Base-by-base conservation (phyloP, 2,113 vertebrate genomes). In the Gymnarchus niloticus region DNA sequence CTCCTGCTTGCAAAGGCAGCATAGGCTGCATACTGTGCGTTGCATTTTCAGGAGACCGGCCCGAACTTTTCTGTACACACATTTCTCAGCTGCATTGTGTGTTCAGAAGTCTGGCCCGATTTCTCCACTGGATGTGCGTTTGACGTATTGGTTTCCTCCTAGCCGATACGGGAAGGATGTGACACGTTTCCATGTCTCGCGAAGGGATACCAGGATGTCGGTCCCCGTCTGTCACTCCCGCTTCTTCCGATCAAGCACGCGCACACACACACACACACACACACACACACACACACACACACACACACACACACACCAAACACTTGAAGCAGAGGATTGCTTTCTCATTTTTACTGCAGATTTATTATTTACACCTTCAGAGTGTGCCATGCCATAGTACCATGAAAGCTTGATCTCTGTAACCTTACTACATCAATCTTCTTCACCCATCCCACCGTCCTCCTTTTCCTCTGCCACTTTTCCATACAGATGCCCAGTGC, bases 401-500 rank as follows among this genome's bases (percentile, higher is more conserved):
- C 85, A 87, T 87, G 85, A 85, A 88, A 88, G 61, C 84, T 89
- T 84, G 59, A 87, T 89, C 76, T 56, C 44, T 25, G 51, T 78
- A 88, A 65, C 57, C 86, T 87, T 86, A 83, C 88, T 86, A 61
- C 81, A 85, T 84, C 86, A 84, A 28, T 48, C 88, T 83, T 83
- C 88, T 85, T 85, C 44, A 85, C 73, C 37, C 56, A 76, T 37
- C 46, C 56, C 86, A 52, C 86, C 54, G 49, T 59, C 19, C 2
- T 37, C 10, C n/a, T 23, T n/a, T 23, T 0, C 69, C 21, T 76
- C 28, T 10, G 7, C 89, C 80, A 91, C 21, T 33, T 81, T 87
- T n/a, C 61, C n/a, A n/a, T 81, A 48, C 90, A 99, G 98, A 99
- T 81, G 96, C 95, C 0, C 97, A 97, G 0, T 99, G 98, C 89